Conservation (phyloP, 1,140 invertebrate species). For the Drosophila nigromelanica region DNA sequence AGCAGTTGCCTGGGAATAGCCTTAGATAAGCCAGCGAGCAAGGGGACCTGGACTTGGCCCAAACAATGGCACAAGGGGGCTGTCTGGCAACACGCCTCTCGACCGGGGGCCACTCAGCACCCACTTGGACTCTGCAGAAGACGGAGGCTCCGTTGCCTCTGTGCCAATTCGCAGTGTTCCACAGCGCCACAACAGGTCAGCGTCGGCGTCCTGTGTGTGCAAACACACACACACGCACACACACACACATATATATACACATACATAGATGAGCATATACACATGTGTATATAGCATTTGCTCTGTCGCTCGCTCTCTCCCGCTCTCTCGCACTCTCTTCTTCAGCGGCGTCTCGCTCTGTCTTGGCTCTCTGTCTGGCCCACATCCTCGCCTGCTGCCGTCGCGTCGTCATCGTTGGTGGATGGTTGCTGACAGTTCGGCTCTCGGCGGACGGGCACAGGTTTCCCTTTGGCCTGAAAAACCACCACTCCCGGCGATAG, state of each 20-base stretch:
- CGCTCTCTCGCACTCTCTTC: conserved; percentile 11
- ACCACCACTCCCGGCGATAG: conserved; percentile 68
- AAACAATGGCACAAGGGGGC: conserved; percentile 18
- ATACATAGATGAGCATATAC: too few relatives aligned
- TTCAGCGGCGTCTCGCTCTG: not conserved
- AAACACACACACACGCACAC: conserved; percentile 5
- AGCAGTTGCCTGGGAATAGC: conserved; percentile 45
- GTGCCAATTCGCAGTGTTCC: conserved; percentile 72
- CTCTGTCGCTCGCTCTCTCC: conserved; percentile 10
- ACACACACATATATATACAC: not conserved
- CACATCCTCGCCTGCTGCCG: conserved; percentile 3
- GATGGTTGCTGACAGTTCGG: conserved; percentile 76
- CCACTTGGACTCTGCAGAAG: conserved; percentile 18
- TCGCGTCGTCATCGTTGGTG: conserved; percentile 46
- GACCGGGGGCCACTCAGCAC: conserved; percentile 22
- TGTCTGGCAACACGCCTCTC: conserved; percentile 49
- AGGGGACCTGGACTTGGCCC: conserved; percentile 36
- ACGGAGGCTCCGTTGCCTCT: conserved; percentile 20
- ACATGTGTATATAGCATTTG: not conserved
- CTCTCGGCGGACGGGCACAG: conserved; percentile 58
- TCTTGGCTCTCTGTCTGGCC: conserved; percentile 23
- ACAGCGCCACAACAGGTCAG: conserved; percentile 41
- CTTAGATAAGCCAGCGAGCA: conserved; percentile 40
- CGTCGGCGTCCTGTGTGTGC: conserved; percentile 30
- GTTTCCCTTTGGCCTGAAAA: conserved; percentile 48